Percentiles rank a stretch among this genome's conserved stretches.
Conservation (phyloP, 2,113 vertebrate species). For the Carlito syrichta region DNA sequence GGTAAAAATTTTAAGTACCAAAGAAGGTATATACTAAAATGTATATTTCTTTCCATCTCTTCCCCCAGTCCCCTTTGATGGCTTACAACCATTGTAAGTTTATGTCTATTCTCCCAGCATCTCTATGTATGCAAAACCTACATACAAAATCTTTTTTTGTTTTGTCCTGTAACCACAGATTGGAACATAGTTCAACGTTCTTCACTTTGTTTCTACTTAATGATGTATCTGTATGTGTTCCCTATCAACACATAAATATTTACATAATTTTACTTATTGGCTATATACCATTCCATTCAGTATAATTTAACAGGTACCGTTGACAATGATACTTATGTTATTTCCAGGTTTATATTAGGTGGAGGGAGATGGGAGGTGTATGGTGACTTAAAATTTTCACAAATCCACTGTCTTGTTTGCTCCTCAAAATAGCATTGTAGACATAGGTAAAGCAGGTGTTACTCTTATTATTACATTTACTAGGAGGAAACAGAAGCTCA, state of each 20-base stretch:
- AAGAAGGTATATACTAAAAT: neutral
- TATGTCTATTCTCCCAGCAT: neutral
- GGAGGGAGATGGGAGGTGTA: neutral
- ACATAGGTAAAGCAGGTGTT: no score
- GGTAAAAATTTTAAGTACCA: neutral
- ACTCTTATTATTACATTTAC: neutral
- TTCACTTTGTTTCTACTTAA: conserved; percentile 5
- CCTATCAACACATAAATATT: neutral
- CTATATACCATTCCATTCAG: neutral
- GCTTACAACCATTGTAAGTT: neutral
- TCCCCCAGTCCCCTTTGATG: neutral
- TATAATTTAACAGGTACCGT: neutral
- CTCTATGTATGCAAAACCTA: neutral
- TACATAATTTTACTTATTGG: neutral
- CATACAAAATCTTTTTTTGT: neutral
- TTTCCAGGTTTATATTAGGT: neutral
- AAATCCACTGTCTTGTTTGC: neutral
- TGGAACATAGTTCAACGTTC: neutral
- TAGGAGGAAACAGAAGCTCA: neutral
- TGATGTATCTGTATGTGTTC: neutral
- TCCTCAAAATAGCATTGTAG: neutral
- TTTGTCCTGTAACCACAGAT: neutral
- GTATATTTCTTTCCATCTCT: neutral
- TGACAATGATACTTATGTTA: neutral
- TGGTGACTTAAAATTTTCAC: neutral